These are phyloP conservation scores for Sarcophaga variegata DNA, from an alignment of 2,888 invertebrate genomes.

Conservation along the genomic window DNA sequence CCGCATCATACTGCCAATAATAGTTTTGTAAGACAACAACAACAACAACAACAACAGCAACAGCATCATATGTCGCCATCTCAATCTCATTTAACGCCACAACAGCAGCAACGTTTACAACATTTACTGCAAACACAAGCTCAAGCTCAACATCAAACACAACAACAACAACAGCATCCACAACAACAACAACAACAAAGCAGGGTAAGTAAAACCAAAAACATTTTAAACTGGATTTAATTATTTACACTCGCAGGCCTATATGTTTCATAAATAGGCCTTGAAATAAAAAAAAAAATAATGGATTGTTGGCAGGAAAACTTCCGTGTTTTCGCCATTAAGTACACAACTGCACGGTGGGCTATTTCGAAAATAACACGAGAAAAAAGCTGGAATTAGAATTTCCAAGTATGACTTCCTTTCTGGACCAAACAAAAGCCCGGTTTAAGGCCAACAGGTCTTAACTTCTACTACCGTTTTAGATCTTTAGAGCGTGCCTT, in stretches of 20 bases:
- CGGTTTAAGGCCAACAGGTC: too few species aligned
- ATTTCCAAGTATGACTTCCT: too few species aligned
- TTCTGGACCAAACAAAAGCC: too few species aligned
- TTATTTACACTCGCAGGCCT: background rate
- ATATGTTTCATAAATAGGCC: too few species aligned
- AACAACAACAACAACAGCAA: constrained; percentile 52
- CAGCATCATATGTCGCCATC: constrained; percentile 56
- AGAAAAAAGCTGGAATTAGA: too few species aligned
- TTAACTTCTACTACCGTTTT: too few species aligned
- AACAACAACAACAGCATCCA: constrained; percentile 60
- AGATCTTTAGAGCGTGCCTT: too few species aligned
- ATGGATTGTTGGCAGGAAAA: too few species aligned
- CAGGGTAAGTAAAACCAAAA: constrained; percentile 64
- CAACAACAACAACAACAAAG: constrained; percentile 67
- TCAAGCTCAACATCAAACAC: constrained; percentile 45
- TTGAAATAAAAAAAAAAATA: too few species aligned
- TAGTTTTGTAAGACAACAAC: constrained; percentile 69
- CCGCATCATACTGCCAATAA: constrained; percentile 35
- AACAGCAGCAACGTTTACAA: constrained; percentile 69
- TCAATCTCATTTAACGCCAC: constrained; percentile 64
- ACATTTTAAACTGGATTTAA: background rate
- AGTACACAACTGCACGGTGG: too few species aligned
- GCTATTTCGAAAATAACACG: too few species aligned
- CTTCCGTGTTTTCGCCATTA: too few species aligned
- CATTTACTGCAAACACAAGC: constrained; percentile 48